These are phyloP conservation scores for Spizaetus ornatus DNA, from an alignment of 2,113 vertebrate species.

Conservation along the genomic window DNA sequence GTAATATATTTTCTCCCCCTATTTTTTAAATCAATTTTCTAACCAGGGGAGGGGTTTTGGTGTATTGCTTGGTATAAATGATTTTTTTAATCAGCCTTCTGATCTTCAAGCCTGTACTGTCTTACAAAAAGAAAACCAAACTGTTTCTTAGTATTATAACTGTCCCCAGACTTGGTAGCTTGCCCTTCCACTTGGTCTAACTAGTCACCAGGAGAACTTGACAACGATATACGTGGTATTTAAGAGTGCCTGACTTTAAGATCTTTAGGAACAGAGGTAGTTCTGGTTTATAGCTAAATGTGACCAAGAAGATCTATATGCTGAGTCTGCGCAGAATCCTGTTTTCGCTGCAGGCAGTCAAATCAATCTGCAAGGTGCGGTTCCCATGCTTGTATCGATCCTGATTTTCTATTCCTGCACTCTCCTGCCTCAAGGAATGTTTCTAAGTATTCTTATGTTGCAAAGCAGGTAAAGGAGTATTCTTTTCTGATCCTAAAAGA, in stretches of 20 bases:
- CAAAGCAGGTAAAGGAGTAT: not conserved
- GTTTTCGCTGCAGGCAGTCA: not conserved
- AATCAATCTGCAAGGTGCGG: not conserved
- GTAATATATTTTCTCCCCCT: not conserved
- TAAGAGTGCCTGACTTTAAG: not conserved
- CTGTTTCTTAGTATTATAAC: not conserved
- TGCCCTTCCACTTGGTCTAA: not conserved
- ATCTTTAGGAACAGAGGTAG: not conserved
- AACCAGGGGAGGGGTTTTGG: not conserved
- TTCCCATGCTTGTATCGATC: not conserved
- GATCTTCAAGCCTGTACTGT: not conserved
- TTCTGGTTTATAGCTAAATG: not conserved
- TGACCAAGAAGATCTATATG: not conserved
- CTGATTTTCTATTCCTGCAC: not conserved
- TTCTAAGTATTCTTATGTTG: not conserved
- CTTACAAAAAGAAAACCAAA: not conserved
- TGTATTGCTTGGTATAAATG: not conserved
- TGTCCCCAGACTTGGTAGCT: not conserved
- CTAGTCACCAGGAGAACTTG: not conserved
- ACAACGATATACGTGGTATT: not conserved
- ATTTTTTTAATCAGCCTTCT: not conserved
- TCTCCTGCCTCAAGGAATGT: not conserved
- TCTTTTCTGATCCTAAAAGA: not conserved
- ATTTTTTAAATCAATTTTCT: not conserved
- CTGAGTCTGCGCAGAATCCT: not conserved